Conservation (phyloP, 64 coral and sea anemone genomes). For the Astreopora myriophthalma region DNA sequence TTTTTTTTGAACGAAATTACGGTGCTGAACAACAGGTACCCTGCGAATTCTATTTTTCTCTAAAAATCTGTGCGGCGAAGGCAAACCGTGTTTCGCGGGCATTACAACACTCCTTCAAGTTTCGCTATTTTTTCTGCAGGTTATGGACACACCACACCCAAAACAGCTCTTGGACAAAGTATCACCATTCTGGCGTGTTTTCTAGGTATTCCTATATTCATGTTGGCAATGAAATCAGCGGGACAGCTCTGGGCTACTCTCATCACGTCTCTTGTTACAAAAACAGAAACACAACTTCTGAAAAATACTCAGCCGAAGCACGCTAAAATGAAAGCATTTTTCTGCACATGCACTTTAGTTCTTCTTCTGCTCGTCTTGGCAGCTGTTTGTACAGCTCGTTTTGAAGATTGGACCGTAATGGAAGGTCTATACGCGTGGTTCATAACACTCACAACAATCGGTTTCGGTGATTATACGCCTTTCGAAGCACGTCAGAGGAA, state of each 20-base stretch:
- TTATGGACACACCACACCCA: slow-evolving; percentile 53
- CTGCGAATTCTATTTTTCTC: too few relatives aligned
- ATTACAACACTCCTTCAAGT: too few relatives aligned
- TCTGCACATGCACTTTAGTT: background rate
- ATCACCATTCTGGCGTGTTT: slow-evolving; percentile 23
- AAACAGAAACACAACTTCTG: background rate
- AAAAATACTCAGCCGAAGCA: background rate
- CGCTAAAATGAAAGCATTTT: background rate
- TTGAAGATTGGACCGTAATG: background rate
- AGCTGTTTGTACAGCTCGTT: background rate
- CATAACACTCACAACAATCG: slow-evolving; percentile 11
- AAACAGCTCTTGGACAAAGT: slow-evolving; percentile 31
- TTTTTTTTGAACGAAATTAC: too few relatives aligned
- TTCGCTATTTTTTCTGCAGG: background rate
- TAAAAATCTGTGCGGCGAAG: too few relatives aligned
- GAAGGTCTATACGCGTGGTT: slow-evolving; percentile 25
- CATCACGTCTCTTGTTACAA: background rate
- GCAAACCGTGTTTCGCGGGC: too few relatives aligned
- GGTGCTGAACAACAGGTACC: too few relatives aligned
- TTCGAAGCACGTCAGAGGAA: background rate
- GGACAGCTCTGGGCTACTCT: background rate
- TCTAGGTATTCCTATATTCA: slow-evolving; percentile 42
- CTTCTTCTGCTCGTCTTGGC: background rate
- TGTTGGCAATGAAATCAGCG: slow-evolving; percentile 55
- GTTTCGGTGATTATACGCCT: slow-evolving; percentile 15